Percentiles rank a stretch among this genome's conserved stretches.
Evolutionary conservation across 2,113 vertebrate genomes (phyloP).

Genomic region (Bubo blakistoni): DNA sequence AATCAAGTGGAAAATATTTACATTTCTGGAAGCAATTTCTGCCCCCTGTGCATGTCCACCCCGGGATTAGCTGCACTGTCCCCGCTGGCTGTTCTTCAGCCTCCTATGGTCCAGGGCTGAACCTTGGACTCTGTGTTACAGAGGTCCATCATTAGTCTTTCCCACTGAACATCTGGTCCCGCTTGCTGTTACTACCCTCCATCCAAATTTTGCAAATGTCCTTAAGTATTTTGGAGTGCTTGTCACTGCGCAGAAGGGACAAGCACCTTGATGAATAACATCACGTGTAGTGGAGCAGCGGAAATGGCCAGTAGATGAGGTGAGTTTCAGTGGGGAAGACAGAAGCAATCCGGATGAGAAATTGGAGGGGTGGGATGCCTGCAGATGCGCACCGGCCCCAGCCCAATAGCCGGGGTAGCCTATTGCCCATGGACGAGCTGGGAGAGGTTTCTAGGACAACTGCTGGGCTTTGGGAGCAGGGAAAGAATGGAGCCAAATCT

Average conservation of each 20-base stretch:
- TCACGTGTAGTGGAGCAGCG: neutral
- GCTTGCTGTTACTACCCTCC: neutral
- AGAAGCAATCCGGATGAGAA: neutral
- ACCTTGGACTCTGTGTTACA: rapidly evolving
- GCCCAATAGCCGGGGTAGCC: neutral
- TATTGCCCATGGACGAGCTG: neutral
- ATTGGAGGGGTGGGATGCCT: neutral
- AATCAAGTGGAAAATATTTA: neutral
- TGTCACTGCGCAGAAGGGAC: neutral
- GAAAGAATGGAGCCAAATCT: constrained; percentile 56
- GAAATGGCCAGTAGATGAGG: neutral
- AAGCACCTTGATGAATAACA: neutral
- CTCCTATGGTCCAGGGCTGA: neutral
- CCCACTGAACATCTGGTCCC: neutral
- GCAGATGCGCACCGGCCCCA: neutral
- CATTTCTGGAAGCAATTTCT: neutral
- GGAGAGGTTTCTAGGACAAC: constrained; percentile 53
- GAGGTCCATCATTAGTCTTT: neutral
- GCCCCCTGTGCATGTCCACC: neutral
- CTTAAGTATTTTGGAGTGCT: neutral
- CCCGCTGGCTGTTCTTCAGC: neutral
- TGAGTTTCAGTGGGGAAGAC: neutral
- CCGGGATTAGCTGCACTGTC: neutral
- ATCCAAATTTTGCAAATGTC: neutral
- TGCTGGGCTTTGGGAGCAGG: constrained; percentile 38